These are phyloP conservation scores for Temnothorax curvispinosus DNA, from an alignment of 1,140 invertebrate genomes.

Conservation along the genomic window DNA sequence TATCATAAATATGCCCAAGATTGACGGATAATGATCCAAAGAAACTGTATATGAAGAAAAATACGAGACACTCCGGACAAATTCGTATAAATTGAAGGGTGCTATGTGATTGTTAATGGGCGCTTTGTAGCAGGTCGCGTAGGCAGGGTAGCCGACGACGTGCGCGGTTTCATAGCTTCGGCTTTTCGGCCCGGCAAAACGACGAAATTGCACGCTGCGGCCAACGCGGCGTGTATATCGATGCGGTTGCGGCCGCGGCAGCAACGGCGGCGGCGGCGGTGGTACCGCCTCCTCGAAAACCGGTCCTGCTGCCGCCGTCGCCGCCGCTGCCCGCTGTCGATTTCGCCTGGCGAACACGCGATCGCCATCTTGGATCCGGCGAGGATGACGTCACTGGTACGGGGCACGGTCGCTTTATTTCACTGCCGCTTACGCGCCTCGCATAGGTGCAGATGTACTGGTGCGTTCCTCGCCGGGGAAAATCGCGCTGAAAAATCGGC, in stretches of 20 bases:
- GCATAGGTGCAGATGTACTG: slow-evolving; percentile 35
- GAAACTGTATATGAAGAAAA: background rate
- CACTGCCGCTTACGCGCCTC: slow-evolving; percentile 50
- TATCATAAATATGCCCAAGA: background rate
- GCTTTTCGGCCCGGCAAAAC: slow-evolving; percentile 67
- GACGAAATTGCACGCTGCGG: slow-evolving; percentile 62
- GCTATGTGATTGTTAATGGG: background rate
- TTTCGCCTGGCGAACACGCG: slow-evolving; percentile 77
- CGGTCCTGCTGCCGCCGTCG: slow-evolving; percentile 72
- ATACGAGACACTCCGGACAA: background rate
- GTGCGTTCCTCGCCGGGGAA: background rate
- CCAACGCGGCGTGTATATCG: slow-evolving; percentile 32
- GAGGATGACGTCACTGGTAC: slow-evolving; percentile 78
- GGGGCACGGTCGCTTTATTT: slow-evolving; percentile 69
- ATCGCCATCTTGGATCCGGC: slow-evolving; percentile 78
- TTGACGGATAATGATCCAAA: background rate
- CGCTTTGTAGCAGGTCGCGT: background rate
- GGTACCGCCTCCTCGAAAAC: slow-evolving; percentile 69
- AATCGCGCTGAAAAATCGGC: slow-evolving; percentile 15
- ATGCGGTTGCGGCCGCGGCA: slow-evolving; percentile 33
- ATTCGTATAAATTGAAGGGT: background rate
- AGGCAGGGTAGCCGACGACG: slow-evolving; percentile 3
- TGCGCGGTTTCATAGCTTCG: slow-evolving; percentile 57
- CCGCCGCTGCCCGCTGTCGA: slow-evolving; percentile 73
- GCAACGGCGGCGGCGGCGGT: slow-evolving; percentile 24